phyloP scores from a whole-genome alignment of 2,888 invertebrate species.

The Scaeva pyrastri region DNA sequence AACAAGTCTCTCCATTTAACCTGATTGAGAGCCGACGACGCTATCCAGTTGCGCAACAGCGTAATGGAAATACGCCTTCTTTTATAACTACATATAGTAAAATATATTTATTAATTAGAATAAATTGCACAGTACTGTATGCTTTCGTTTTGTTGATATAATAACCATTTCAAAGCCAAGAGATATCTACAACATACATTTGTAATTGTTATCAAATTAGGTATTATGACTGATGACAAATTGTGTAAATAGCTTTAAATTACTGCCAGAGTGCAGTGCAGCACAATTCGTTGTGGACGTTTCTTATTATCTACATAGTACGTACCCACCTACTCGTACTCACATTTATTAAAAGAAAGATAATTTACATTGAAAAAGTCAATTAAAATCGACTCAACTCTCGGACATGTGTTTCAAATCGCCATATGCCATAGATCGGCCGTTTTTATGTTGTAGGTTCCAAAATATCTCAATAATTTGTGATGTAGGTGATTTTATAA shows the following conservation, averaged over 20 bases:
- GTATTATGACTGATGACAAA: constrained; percentile 7
- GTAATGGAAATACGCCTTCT: too few species aligned
- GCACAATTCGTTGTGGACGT: not conserved
- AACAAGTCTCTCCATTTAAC: too few species aligned
- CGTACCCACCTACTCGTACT: too few species aligned
- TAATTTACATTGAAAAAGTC: not conserved
- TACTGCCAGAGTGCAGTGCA: not conserved
- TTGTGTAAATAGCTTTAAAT: not conserved
- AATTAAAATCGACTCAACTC: not conserved
- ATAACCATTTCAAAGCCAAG: not conserved
- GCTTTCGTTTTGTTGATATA: not conserved
- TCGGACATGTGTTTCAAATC: constrained; percentile 1
- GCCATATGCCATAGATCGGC: not conserved
- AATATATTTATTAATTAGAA: not conserved
- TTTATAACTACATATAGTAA: too few species aligned
- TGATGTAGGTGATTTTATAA: not conserved
- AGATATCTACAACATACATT: not conserved
- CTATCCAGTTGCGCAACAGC: too few species aligned
- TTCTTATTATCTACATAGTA: not conserved
- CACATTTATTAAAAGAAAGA: not conserved
- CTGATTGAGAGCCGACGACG: too few species aligned
- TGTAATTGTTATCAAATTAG: constrained; percentile 15
- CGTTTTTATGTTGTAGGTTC: not conserved
- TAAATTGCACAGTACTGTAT: constrained; percentile 3
- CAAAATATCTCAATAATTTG: not conserved